Evolutionary conservation across 2,797 vertebrate species (phyloP).

Genomic region (Oophaga sylvatica): DNA sequence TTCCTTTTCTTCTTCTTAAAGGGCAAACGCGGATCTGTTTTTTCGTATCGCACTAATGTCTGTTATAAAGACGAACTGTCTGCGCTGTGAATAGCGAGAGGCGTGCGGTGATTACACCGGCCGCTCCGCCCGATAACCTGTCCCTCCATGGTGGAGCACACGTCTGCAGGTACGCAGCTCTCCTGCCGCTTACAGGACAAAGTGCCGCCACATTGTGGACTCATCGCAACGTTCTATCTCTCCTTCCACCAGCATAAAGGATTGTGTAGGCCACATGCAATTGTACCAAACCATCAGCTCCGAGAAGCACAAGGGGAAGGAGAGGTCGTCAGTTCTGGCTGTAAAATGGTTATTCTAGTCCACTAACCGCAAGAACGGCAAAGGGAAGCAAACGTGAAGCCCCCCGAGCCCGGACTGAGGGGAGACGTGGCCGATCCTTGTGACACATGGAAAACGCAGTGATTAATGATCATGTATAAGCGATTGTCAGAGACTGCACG

Average conservation of each 20-base stretch:
- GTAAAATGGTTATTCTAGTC: too few relatives aligned
- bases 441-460: too few relatives aligned
- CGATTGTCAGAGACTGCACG: not conserved
- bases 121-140: not conserved
- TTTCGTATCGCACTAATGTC: not conserved
- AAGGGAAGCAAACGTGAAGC: too few relatives aligned
- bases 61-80: not conserved
- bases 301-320: too few relatives aligned
- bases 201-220: not conserved
- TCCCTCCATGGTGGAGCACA: not conserved
- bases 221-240: not conserved
- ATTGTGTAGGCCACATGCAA: too few relatives aligned
- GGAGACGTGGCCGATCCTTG: too few relatives aligned
- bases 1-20: constrained; percentile 35
- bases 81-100: not conserved
- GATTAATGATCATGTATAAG: not conserved
- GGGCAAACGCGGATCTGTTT: constrained; percentile 4
- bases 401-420: too few relatives aligned
- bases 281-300: too few relatives aligned
- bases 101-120: not conserved
- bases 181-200: not conserved
- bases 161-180: not conserved
- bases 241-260: too few relatives aligned
- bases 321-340: too few relatives aligned
- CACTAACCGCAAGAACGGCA: too few relatives aligned